These are phyloP conservation scores for Hermetia illucens DNA, from an alignment of 1,140 invertebrate species.

Conservation along the genomic window DNA sequence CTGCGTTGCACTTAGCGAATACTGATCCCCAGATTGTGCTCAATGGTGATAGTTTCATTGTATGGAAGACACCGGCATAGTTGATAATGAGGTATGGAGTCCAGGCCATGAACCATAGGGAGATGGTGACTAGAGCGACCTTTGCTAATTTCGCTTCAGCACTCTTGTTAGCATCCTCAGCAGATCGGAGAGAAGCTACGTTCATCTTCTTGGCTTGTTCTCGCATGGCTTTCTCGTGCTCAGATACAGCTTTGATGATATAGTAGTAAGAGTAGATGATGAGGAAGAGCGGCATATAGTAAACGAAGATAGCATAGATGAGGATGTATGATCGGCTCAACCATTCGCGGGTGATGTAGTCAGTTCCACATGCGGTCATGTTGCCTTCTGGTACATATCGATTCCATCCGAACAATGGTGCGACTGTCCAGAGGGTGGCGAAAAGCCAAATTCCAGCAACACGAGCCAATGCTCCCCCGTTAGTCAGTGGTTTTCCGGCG, in stretches of 20 bases:
- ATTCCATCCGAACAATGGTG: constrained; percentile 61
- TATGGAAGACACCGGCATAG: constrained; percentile 49
- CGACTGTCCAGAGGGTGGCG: constrained; percentile 46
- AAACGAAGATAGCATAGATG: constrained; percentile 39
- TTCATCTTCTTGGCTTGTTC: constrained; percentile 62
- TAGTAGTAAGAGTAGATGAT: constrained; percentile 52
- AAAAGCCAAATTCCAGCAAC: constrained; percentile 50
- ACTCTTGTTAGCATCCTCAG: constrained; percentile 42
- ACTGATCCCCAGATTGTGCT: constrained; percentile 52
- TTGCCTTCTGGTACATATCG: constrained; percentile 60
- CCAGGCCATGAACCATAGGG: constrained; percentile 63
- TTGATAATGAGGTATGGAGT: constrained; percentile 60
- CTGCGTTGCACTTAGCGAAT: constrained; percentile 49
- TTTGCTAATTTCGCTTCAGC: constrained; percentile 45
- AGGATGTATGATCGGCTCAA: constrained; percentile 41
- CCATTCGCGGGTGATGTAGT: constrained; percentile 47
- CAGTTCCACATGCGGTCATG: constrained; percentile 58
- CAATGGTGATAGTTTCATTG: constrained; percentile 43
- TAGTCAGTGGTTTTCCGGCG: constrained; percentile 48
- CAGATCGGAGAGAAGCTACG: constrained; percentile 46
- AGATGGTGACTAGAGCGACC: constrained; percentile 58
- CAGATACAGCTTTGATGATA: constrained; percentile 48
- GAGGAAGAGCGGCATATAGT: constrained; percentile 43
- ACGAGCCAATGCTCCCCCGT: constrained; percentile 44
- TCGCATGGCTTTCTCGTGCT: constrained; percentile 54